These are phyloP conservation scores for Anarsia innoxiella DNA, from an alignment of 2,888 invertebrate genomes.

Conservation along the genomic window DNA sequence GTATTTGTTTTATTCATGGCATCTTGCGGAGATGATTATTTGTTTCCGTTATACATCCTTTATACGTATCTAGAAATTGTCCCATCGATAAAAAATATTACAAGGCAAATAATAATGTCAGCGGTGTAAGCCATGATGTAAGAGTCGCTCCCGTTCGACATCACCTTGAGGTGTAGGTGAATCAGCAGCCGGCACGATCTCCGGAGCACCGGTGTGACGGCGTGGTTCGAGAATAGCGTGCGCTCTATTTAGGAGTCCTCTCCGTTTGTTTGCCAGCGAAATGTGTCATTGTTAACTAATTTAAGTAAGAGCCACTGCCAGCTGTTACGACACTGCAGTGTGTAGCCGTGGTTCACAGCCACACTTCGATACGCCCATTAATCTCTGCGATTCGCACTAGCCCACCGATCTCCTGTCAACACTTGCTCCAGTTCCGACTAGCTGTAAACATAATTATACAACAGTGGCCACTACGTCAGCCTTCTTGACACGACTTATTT, in stretches of 20 bases:
- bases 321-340: slow-evolving; percentile 59
- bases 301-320: slow-evolving; percentile 71
- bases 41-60: no score
- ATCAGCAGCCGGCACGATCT: slow-evolving; percentile 64
- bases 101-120: not conserved
- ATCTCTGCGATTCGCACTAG: slow-evolving; percentile 22
- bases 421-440: slow-evolving; percentile 7
- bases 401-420: slow-evolving; percentile 19
- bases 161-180: slow-evolving; percentile 70
- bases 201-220: slow-evolving; percentile 70
- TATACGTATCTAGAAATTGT: no score
- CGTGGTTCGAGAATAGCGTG: slow-evolving; percentile 65
- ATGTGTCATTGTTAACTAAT: slow-evolving; percentile 76
- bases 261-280: slow-evolving; percentile 72
- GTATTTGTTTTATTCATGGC: no score
- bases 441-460: not conserved
- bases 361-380: slow-evolving; percentile 39
- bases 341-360: slow-evolving; percentile 34
- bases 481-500: slow-evolving; percentile 24
- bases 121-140: slow-evolving; percentile 1
- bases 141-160: slow-evolving; percentile 28
- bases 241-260: slow-evolving; percentile 70
- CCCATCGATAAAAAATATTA: no score
- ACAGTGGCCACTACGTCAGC: slow-evolving; percentile 15
- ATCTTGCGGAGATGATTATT: no score